Evolutionary conservation across 2,113 vertebrate genomes (phyloP).

Genomic region (Xiphorhynchus elegans): DNA sequence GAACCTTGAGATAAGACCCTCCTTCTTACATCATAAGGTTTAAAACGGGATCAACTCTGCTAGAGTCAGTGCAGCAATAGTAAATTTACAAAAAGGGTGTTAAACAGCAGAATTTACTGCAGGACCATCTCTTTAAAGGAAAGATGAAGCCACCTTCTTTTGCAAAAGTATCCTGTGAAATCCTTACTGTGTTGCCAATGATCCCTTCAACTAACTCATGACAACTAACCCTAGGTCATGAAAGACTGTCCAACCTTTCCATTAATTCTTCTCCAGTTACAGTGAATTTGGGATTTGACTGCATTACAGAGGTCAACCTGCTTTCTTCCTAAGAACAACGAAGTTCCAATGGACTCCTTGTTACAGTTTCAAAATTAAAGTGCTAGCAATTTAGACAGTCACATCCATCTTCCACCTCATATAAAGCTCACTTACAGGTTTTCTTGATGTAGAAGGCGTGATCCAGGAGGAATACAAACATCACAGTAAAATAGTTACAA

Average conservation of each 20-base stretch:
- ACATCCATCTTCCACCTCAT: background rate
- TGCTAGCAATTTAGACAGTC: background rate
- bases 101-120: background rate
- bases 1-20: background rate
- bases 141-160: background rate
- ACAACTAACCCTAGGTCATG: background rate
- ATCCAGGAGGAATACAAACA: background rate
- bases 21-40: background rate
- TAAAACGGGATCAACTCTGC: background rate
- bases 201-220: background rate
- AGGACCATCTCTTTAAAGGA: background rate
- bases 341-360: background rate
- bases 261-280: background rate
- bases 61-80: background rate
- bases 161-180: background rate
- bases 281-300: background rate
- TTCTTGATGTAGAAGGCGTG: background rate
- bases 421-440: background rate
- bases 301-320: background rate
- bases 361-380: background rate
- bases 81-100: background rate
- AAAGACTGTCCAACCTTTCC: background rate
- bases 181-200: background rate
- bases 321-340: background rate
- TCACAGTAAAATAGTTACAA: background rate